Evolutionary conservation across 1,140 invertebrate genomes (phyloP), one percentile per base, ranked within the genome.

Genomic region (Camponotus vicinus): DNA sequence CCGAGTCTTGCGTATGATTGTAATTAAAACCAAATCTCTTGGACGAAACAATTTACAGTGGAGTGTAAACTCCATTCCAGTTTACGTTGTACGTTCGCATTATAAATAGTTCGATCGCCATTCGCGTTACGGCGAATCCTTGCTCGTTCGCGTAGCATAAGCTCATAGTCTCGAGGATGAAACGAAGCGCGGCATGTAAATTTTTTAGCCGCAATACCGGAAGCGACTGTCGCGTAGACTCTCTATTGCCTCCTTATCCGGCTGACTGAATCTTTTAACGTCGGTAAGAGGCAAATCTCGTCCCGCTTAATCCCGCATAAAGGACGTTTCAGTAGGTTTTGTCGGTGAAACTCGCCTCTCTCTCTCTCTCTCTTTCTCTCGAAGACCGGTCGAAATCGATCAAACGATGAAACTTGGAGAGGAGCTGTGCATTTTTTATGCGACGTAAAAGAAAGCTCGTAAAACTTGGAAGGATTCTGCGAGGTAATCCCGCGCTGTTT

Each of bases 191-290:
- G 77, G 45, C 11, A 83, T 42, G 55, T 83, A 75, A 83, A 83
- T 83, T 49, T 73, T 83, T 83, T 40, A 83, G 27, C 40, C 40
- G 18, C 57, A 8, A 70, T 73, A 73, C 55, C 69, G 79, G 79
- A 83, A 73, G 42, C 69, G 55, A 73, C 55, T n/a, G 64, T 69
- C 77, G 45, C 40, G 55, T n/a, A 73, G 52, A 61, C 69, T 18
- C 49, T 52, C 49, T 75, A 83, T 83, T 73, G 79, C 69, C 69
- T 75, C 55, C 67, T 83, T 83, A 83, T 73, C 40, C 79, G 79
- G 55, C 49, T 34, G 69, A 34, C 69, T 83, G 79, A 83, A 83
- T 83, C 79, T 83, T 83, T 83, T 83, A 83, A 83, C 69, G n/a
- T 70, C 55, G 40, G 79, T 75, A 75, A 83, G 79, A 83, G 79